Conservation (phyloP, 2,888 invertebrate genomes). For the Cyclophora albipunctata region DNA sequence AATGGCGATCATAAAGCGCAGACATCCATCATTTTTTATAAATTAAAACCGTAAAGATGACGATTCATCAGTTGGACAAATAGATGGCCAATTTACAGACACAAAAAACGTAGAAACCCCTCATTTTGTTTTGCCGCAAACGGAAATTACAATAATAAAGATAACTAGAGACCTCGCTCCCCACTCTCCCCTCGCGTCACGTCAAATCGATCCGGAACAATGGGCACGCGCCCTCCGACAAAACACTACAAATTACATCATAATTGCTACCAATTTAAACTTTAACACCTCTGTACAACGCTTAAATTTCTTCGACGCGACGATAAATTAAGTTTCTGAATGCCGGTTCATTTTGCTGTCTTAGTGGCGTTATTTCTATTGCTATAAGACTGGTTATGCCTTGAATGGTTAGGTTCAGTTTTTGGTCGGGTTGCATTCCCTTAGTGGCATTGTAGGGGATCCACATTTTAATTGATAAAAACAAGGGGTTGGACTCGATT, state of each 20-base stretch:
- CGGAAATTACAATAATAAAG: constrained; percentile 13
- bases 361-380: not conserved
- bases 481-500: constrained; percentile 36
- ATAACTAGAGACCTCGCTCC: constrained; percentile 6
- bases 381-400: constrained; percentile 19
- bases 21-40: not conserved
- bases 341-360: constrained; percentile 10
- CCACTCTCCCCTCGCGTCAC: constrained; percentile 14
- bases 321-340: constrained; percentile 25
- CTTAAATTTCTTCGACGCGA: constrained; percentile 39
- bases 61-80: not conserved
- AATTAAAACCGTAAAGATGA: too few species aligned
- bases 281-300: constrained; percentile 40
- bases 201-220: constrained; percentile 20
- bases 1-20: too few species aligned
- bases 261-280: constrained; percentile 36
- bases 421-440: constrained; percentile 30
- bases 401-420: constrained; percentile 2
- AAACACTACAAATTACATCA: constrained; percentile 33
- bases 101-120: constrained; percentile 1
- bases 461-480: constrained; percentile 55
- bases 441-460: constrained; percentile 31
- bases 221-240: constrained; percentile 36
- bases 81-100: not conserved
- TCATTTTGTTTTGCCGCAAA: constrained; percentile 3